Conservation (phyloP, 37 sponge, comb jelly and placozoan genomes). For the Agelas oroides region DNA sequence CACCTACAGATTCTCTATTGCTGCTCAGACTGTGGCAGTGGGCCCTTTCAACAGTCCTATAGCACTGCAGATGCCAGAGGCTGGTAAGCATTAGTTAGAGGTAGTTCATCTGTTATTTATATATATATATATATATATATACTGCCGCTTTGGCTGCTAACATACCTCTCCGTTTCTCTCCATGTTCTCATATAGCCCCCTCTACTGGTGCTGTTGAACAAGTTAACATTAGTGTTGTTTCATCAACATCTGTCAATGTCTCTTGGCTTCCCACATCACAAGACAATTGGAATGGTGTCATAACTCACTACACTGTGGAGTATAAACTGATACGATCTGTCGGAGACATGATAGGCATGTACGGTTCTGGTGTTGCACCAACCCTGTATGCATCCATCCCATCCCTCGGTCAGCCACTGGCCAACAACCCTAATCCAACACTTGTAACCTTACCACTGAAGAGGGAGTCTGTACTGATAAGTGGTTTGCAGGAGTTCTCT, state of each 20-base stretch:
- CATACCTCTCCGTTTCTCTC: no score
- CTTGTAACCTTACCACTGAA: background rate
- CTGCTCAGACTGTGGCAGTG: conserved; percentile 35
- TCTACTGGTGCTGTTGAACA: conserved; percentile 16
- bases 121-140: no score
- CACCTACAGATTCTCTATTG: conserved; percentile 17
- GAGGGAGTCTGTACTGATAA: conserved; percentile 1
- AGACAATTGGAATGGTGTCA: conserved; percentile 25
- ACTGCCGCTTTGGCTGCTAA: no score
- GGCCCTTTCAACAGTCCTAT: conserved; percentile 28
- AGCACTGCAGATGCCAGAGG: background rate
- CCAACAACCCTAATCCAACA: background rate
- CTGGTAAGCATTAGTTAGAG: conserved; percentile 9
- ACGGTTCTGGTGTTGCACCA: background rate
- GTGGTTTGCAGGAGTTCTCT: background rate
- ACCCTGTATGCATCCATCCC: background rate
- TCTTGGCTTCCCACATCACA: conserved; percentile 25
- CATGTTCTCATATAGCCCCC: conserved; percentile 19
- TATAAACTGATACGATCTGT: background rate
- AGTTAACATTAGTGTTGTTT: background rate
- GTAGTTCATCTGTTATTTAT: no score
- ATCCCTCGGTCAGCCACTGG: background rate
- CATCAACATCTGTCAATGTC: conserved; percentile 12
- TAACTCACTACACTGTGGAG: conserved; percentile 7
- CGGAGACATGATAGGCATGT: background rate